A percentile compares a stretch with the other conserved stretches of the same genome.
phyloP scores from a whole-genome alignment of 2,888 invertebrate genomes.

The Drosophila nr. perissopoda region DNA sequence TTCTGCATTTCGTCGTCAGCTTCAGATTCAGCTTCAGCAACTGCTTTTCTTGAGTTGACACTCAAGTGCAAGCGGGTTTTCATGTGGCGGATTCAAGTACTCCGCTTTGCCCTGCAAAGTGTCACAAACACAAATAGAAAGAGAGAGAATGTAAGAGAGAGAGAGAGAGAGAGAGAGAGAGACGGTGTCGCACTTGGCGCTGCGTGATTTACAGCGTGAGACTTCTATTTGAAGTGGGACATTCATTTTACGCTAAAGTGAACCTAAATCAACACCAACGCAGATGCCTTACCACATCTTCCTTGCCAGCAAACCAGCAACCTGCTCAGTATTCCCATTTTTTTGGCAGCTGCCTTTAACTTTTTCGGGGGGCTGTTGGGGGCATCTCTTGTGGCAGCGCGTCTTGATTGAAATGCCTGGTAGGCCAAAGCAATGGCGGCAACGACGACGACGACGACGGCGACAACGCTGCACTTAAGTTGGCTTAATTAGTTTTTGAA shows the following conservation, averaged over 20 bases:
- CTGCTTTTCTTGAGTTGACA: constrained; percentile 55
- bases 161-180: constrained; percentile 24
- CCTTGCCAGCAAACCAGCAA: constrained; percentile 2
- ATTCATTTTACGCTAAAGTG: constrained; percentile 79
- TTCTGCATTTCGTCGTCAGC: constrained; percentile 13
- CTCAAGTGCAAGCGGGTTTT: constrained; percentile 74
- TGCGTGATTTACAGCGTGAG: constrained; percentile 79
- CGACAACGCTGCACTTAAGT: constrained; percentile 69
- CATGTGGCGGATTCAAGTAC: constrained; percentile 71
- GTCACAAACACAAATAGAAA: constrained; percentile 74
- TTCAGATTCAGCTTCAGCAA: neutral
- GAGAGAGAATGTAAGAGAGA: neutral
- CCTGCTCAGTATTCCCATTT: constrained; percentile 51
- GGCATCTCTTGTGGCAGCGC: constrained; percentile 58
- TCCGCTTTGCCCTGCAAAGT: constrained; percentile 58
- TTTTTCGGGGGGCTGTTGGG: constrained; percentile 8
- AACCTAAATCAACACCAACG: constrained; percentile 77
- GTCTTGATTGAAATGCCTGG: constrained; percentile 77
- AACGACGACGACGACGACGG: constrained; percentile 17
- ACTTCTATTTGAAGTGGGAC: constrained; percentile 81
- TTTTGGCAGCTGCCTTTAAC: constrained; percentile 55
- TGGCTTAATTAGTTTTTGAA: constrained; percentile 83
- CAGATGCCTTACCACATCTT: constrained; percentile 12
- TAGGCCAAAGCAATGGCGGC: constrained; percentile 56
- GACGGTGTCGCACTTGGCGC: constrained; percentile 50